Evolutionary conservation across 2,888 invertebrate species (phyloP).

Genomic region (Nomada fabriciana): DNA sequence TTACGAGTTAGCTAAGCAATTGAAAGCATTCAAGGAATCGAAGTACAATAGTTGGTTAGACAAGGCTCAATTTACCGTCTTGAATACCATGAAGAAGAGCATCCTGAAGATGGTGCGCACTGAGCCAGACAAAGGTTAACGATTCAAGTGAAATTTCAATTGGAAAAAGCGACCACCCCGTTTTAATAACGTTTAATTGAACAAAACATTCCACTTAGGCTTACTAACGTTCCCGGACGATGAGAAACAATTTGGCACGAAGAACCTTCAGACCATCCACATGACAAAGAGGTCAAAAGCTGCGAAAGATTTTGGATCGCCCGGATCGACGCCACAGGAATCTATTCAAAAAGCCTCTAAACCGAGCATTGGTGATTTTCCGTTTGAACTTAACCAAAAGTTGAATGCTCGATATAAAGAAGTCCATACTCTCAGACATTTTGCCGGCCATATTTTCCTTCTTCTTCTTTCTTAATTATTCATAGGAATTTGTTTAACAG

Average conservation of each 20-base stretch:
- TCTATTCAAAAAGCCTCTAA: slow-evolving; percentile 51
- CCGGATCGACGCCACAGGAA: slow-evolving; percentile 17
- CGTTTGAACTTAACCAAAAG: neutral
- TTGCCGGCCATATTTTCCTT: neutral
- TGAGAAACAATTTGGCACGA: neutral
- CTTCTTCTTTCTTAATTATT: neutral
- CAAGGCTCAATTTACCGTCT: slow-evolving; percentile 88
- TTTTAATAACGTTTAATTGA: neutral
- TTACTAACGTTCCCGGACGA: slow-evolving; percentile 35
- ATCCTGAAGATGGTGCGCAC: slow-evolving; percentile 87
- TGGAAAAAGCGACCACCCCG: neutral
- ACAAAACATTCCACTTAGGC: neutral
- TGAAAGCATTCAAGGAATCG: slow-evolving; percentile 90
- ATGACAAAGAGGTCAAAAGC: slow-evolving; percentile 20
- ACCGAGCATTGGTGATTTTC: slow-evolving; percentile 40
- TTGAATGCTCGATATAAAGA: neutral
- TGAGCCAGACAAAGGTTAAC: slow-evolving; percentile 65
- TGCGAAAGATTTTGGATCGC: slow-evolving; percentile 24
- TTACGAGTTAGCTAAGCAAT: slow-evolving; percentile 89
- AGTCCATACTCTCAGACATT: neutral
- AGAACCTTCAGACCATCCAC: slow-evolving; percentile 30
- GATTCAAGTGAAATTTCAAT: neutral
- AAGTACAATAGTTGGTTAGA: slow-evolving; percentile 91
- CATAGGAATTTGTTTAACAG: slow-evolving; percentile 4
- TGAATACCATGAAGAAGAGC: slow-evolving; percentile 89